phyloP scores from a whole-genome alignment of 2,797 vertebrate genomes.

The Sphaeramia orbicularis region DNA sequence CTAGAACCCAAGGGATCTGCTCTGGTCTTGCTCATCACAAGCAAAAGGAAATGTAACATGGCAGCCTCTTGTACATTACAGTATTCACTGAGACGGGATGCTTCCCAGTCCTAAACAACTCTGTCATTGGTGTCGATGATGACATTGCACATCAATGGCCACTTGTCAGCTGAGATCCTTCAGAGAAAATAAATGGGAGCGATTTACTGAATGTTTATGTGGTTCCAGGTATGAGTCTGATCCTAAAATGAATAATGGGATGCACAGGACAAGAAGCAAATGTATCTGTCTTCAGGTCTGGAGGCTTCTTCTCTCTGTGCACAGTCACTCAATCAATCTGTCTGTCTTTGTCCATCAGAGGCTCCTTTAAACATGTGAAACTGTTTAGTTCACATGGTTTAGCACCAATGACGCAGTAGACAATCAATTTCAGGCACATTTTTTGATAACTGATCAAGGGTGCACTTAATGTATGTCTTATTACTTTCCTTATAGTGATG shows the following conservation, averaged over 20 bases:
- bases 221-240: neutral
- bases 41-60: slow-evolving; percentile 70
- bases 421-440: slow-evolving; percentile 16
- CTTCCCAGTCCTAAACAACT: slow-evolving; percentile 18
- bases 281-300: slow-evolving; percentile 11
- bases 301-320: neutral
- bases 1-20: slow-evolving; percentile 40
- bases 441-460: slow-evolving; percentile 4
- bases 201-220: slow-evolving; percentile 18
- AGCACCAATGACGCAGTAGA: slow-evolving; percentile 31
- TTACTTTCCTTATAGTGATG: too few species aligned
- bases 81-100: slow-evolving; percentile 29
- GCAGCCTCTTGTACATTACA: slow-evolving; percentile 61
- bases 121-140: slow-evolving; percentile 18
- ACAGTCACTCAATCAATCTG: slow-evolving; percentile 10
- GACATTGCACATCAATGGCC: slow-evolving; percentile 30
- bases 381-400: slow-evolving; percentile 27
- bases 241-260: slow-evolving; percentile 9
- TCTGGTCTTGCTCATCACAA: slow-evolving; percentile 70
- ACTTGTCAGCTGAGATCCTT: slow-evolving; percentile 25
- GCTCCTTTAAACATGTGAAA: slow-evolving; percentile 43
- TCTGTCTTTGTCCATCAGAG: slow-evolving; percentile 27
- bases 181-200: slow-evolving; percentile 20
- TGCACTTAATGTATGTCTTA: neutral
- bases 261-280: slow-evolving; percentile 1